A percentile compares a stretch with the other conserved stretches of the same genome.
Conservation (phyloP, 2,888 invertebrate genomes). For the Thecocarcelia acutangulata region DNA sequence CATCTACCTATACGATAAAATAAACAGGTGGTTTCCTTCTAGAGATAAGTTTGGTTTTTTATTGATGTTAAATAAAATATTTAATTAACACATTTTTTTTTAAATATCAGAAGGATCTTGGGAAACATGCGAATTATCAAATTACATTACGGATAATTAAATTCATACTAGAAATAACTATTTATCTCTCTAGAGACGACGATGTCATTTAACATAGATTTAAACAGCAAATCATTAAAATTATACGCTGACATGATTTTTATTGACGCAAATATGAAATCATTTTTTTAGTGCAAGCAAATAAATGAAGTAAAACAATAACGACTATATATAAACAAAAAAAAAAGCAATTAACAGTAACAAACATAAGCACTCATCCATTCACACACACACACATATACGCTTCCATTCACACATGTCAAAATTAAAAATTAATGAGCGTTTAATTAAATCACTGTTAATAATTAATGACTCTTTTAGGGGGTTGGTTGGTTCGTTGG, state of each 20-base stretch:
- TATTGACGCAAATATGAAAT: conserved; percentile 12
- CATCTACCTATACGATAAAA: too few relatives aligned
- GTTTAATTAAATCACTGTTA: conserved; percentile 45
- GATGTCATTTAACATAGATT: conserved; percentile 16
- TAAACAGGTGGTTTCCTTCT: too few relatives aligned
- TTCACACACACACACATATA: neutral
- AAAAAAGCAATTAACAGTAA: conserved; percentile 3
- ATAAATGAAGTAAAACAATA: neutral
- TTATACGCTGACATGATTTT: conserved; percentile 11
- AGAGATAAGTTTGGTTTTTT: too few relatives aligned
- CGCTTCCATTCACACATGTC: neutral
- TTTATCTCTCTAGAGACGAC: neutral
- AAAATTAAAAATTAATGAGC: conserved; percentile 41
- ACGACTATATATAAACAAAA: too few relatives aligned
- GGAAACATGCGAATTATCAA: neutral
- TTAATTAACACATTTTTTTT: too few relatives aligned
- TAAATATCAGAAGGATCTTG: neutral
- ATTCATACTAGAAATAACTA: conserved; percentile 20
- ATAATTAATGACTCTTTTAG: conserved; percentile 28
- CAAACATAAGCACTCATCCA: neutral
- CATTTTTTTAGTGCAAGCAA: conserved; percentile 1
- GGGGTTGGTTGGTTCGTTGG: neutral
- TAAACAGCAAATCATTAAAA: conserved; percentile 29
- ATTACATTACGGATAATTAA: conserved; percentile 14
- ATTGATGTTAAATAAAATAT: too few relatives aligned